Evolutionary conservation across 37 sponge, comb jelly and placozoan species (phyloP).

Genomic region (Ianthella basta): DNA sequence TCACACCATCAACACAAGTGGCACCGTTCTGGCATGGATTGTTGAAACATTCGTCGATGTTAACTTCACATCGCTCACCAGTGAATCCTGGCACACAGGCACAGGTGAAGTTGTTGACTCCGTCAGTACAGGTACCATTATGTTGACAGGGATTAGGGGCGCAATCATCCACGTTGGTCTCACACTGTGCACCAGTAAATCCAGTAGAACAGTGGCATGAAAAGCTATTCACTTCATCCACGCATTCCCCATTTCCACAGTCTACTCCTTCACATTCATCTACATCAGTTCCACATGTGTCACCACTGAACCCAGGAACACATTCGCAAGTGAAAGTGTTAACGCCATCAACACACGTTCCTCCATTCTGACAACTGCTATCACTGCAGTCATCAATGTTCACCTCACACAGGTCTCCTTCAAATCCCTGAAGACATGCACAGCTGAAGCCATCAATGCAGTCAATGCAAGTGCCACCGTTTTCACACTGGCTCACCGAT

Average conservation of each 20-base stretch:
- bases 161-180: constrained; percentile 37
- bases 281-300: constrained; percentile 36
- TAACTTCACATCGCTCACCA: constrained; percentile 23
- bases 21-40: constrained; percentile 42
- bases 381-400: constrained; percentile 39
- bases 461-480: constrained; percentile 33
- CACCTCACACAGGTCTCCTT: constrained; percentile 32
- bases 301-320: constrained; percentile 39
- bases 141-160: constrained; percentile 24
- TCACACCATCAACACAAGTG: constrained; percentile 44
- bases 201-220: constrained; percentile 17
- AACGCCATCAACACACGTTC: constrained; percentile 39
- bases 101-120: constrained; percentile 23
- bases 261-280: constrained; percentile 35
- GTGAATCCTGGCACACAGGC: constrained; percentile 25
- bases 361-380: constrained; percentile 52
- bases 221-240: constrained; percentile 33
- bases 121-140: constrained; percentile 37
- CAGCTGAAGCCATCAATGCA: constrained; percentile 11
- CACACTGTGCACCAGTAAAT: constrained; percentile 31
- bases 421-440: constrained; percentile 27
- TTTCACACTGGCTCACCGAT: not conserved
- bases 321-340: constrained; percentile 33
- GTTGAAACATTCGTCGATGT: constrained; percentile 27
- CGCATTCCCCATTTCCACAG: constrained; percentile 51